Conservation (phyloP, 2,888 invertebrate species). For the Nemotelus pantherinus region DNA sequence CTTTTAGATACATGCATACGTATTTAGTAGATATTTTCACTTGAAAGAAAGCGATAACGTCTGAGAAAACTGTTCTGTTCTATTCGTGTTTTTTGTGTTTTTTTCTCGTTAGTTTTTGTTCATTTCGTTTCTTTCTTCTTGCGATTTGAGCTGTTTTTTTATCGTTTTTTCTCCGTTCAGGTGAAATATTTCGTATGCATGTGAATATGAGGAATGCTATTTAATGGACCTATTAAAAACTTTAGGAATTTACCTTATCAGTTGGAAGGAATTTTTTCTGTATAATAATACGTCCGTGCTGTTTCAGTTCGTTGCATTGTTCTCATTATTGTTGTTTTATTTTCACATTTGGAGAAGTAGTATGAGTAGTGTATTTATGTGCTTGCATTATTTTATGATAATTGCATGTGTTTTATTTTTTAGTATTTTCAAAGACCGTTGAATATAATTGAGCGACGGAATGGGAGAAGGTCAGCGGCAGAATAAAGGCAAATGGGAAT, state of each 20-base stretch:
- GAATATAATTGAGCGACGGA: no score
- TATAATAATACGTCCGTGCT: slow-evolving; percentile 1
- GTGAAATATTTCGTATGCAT: slow-evolving; percentile 37
- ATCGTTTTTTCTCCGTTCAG: slow-evolving; percentile 19
- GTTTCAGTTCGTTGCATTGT: no score
- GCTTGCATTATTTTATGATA: no score
- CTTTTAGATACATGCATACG: neutral
- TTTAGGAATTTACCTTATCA: slow-evolving; percentile 41
- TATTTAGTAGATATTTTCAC: neutral
- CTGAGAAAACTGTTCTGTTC: slow-evolving; percentile 28
- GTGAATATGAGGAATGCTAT: slow-evolving; percentile 33
- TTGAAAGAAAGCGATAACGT: neutral
- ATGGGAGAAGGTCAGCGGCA: no score
- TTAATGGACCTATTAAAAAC: slow-evolving; percentile 39
- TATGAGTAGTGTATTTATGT: no score
- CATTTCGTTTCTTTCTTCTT: neutral
- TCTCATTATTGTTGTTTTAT: no score
- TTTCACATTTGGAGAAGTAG: no score
- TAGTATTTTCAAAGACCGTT: no score
- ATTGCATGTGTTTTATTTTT: no score
- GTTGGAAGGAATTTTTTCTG: slow-evolving; percentile 28
- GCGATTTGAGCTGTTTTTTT: neutral
- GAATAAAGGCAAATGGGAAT: no score
- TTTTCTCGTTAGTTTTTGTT: neutral
- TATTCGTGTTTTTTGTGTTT: neutral